Evolutionary conservation across 2,797 vertebrate genomes (phyloP).

Genomic region (Eulemur coronatus): DNA sequence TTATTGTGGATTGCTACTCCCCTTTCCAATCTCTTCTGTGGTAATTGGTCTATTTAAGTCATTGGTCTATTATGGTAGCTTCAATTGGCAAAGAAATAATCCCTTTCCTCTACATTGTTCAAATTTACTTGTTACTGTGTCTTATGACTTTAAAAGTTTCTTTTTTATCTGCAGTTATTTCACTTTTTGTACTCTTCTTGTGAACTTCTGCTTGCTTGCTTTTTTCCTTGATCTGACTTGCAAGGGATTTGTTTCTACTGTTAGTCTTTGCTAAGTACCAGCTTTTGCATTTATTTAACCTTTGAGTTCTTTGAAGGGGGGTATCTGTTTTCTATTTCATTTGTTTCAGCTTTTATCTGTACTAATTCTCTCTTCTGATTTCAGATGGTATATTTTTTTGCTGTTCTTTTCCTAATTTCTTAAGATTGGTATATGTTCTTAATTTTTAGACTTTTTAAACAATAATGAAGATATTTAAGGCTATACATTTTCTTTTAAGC

Average conservation of each 20-base stretch:
- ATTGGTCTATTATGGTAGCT: not conserved
- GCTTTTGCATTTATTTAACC: not conserved
- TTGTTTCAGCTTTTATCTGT: not conserved
- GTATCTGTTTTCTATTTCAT: not conserved
- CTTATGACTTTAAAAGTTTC: not conserved
- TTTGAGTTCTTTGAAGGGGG: not conserved
- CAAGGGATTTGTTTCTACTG: not conserved
- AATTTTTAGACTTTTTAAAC: not conserved
- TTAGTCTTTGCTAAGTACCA: not conserved
- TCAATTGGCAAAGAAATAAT: conserved; percentile 17
- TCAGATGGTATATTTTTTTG: not conserved
- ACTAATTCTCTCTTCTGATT: not conserved
- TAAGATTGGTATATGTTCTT: not conserved
- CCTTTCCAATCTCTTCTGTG: not conserved
- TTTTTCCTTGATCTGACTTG: not conserved
- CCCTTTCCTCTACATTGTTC: not conserved
- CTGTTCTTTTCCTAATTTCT: not conserved
- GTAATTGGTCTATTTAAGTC: not conserved
- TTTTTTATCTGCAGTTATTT: not conserved
- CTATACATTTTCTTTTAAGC: not conserved
- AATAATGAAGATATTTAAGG: not conserved
- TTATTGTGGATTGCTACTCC: not conserved
- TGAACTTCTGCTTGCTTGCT: not conserved
- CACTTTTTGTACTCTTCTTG: not conserved
- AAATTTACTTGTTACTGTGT: not conserved